These are phyloP conservation scores for Sinella curviseta DNA, from an alignment of 1,140 invertebrate species.

Conservation along the genomic window DNA sequence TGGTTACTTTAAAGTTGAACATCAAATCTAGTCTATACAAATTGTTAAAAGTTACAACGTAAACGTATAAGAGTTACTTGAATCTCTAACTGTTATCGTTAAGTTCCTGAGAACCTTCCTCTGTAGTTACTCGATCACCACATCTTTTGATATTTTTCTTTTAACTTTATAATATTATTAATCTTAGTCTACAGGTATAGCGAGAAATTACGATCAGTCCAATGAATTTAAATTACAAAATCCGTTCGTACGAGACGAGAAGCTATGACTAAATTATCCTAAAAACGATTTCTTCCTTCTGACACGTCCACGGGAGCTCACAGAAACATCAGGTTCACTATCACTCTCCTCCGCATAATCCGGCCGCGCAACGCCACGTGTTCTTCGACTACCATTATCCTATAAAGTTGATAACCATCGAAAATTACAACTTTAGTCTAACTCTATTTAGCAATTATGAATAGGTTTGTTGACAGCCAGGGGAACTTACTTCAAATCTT, in stretches of 20 bases:
- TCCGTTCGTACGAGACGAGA: background rate
- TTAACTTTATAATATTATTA: background rate
- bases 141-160: background rate
- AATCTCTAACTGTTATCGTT: too few relatives aligned
- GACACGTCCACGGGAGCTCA: conserved; percentile 30
- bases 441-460: background rate
- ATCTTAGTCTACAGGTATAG: background rate
- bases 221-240: background rate
- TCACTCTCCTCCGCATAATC: conserved; percentile 39
- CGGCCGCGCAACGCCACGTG: conserved; percentile 29
- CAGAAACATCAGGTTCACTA: conserved; percentile 26
- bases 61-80: too few relatives aligned
- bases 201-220: background rate
- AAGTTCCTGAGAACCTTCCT: too few relatives aligned
- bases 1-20: too few relatives aligned
- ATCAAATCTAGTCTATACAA: too few relatives aligned
- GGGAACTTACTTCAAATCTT: background rate
- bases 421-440: conserved; percentile 4
- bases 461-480: background rate
- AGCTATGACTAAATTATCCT: background rate
- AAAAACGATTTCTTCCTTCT: conserved; percentile 12
- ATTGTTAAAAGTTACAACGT: too few relatives aligned
- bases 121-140: too few relatives aligned
- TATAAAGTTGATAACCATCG: background rate
- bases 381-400: conserved; percentile 18